phyloP scores from a whole-genome alignment of 2,113 vertebrate genomes.

The western clawed frog (Xenopus tropicalis) region UCB_Xtro_10.0 CM004443.2:182242501-182243000 shows the following conservation, averaged over 20 bases:
- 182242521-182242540: slow-evolving; percentile 58
- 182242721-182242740: not conserved
- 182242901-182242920: too few relatives aligned
- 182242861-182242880: too few relatives aligned
- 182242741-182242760: not conserved
- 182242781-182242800: not conserved
- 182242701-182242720: slow-evolving; percentile 1
- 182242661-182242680: slow-evolving; percentile 14
- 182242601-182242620: slow-evolving; percentile 49
- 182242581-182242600: slow-evolving; percentile 53
- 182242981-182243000: too few relatives aligned
- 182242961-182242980: too few relatives aligned
- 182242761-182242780: not conserved
- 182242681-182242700: not conserved
- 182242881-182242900: too few relatives aligned
- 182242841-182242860: too few relatives aligned
- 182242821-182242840: too few relatives aligned
- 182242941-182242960: too few relatives aligned
- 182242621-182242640: slow-evolving; percentile 47
- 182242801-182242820: not conserved
- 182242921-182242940: too few relatives aligned
- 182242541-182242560: slow-evolving; percentile 58
- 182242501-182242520: too few relatives aligned
- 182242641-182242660: slow-evolving; percentile 26
- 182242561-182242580: slow-evolving; percentile 55